phyloP scores from a whole-genome alignment of 2,888 invertebrate species.

The Lithophane ornitopus region DNA sequence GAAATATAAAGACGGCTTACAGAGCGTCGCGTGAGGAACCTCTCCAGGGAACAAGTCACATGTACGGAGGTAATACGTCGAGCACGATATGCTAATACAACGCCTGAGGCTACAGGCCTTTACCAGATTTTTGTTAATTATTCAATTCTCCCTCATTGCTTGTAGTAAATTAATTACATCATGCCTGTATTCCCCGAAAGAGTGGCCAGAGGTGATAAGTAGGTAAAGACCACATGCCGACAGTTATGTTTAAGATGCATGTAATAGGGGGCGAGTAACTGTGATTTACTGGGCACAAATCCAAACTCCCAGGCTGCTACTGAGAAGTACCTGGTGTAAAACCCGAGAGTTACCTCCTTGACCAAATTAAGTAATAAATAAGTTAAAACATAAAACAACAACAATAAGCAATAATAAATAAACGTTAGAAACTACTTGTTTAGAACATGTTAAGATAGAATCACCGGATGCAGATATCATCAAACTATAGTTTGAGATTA shows the following conservation, averaged over 20 bases:
- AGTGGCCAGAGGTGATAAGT: not conserved
- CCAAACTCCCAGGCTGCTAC: not conserved
- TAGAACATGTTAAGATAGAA: not conserved
- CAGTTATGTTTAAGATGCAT: not conserved
- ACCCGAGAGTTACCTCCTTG: not conserved
- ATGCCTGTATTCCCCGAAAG: not conserved
- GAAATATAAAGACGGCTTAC: constrained; percentile 15
- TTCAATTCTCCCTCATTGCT: not conserved
- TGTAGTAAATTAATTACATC: not conserved
- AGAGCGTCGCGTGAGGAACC: constrained; percentile 16
- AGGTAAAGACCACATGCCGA: not conserved
- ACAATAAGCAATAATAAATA: too few species aligned
- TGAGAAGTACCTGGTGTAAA: not conserved
- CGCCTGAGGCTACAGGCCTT: not conserved
- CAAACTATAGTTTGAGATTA: constrained; percentile 15
- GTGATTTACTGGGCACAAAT: not conserved
- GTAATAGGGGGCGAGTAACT: not conserved
- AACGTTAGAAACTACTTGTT: not conserved
- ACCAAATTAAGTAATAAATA: not conserved
- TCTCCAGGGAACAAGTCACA: constrained; percentile 22
- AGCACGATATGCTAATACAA: constrained; percentile 3
- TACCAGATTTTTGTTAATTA: not conserved
- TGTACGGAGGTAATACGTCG: not conserved
- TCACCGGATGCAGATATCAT: constrained; percentile 19
- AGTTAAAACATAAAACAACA: too few species aligned